Base-by-base conservation (phyloP, 2,113 vertebrate genomes). In the Meles meles region DNA sequence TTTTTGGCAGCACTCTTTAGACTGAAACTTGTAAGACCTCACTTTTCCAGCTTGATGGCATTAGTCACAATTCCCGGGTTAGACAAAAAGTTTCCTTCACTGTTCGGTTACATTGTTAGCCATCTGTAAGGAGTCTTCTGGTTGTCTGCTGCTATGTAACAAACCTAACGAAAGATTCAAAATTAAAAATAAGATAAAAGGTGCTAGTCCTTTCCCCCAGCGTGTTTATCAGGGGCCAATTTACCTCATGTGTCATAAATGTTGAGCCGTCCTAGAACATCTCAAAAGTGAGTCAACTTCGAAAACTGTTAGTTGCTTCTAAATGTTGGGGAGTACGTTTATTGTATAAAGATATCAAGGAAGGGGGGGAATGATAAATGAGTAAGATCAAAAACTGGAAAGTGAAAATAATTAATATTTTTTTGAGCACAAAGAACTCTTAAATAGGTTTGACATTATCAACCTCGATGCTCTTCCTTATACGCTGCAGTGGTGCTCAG, bases 271-370 rank as follows among this genome's bases (percentile, higher is more conserved):
- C 63, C 15, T 59, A 84, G 96, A 92, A 92, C 27, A 47, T 77
- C 95, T 88, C 23, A 74, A 79, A 96, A 74, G 17, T 69, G 80
- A 97, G 23, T 93, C 52, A 72, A 20, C 42, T 76, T 63, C 52
- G 21, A 94, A 94, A 88, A 95, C 81, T 82, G 44, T 63, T 80
- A 39, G 21, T 76, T 88, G 52, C 79, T 90, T 97, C 57, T 52
- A 74, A 95, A 61, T 67, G 80, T 82, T 21, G 57, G 20, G 21
- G 23, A 76, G 15, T 17, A 52, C 7, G 61, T 93, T 39, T 90
- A 39, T 18, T 55, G 25, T 29, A 67, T 72, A 47, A 93, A 76
- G 44, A 92, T 84, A 67, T 65, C 3, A 80, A 89, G 10, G 25
- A 90, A 47, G 3, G 11, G 84, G 57, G 31, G 47, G 47, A 76